A percentile compares a stretch with the other conserved stretches of the same genome.
Evolutionary conservation across 2,888 invertebrate species (phyloP).

Genomic region (Rapana venosa): DNA sequence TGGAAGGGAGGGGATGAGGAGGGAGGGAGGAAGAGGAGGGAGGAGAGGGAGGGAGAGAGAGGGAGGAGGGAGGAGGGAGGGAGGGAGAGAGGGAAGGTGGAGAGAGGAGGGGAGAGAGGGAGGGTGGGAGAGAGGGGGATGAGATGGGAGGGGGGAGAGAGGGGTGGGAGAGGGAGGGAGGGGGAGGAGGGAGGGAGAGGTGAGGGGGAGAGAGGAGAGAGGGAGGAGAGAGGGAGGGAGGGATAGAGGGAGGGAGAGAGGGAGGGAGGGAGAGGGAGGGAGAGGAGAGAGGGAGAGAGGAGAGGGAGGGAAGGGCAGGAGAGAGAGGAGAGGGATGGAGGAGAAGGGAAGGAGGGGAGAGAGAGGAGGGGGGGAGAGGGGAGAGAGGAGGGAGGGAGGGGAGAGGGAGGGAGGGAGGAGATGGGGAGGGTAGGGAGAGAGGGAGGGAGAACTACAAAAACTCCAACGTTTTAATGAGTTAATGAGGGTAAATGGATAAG

Average conservation of each 20-base stretch:
- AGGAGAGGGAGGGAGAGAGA: neutral
- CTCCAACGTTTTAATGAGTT: no score
- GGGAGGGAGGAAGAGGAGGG: no score
- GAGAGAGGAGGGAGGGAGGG: neutral
- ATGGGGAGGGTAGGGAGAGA: neutral
- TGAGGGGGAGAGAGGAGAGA: neutral
- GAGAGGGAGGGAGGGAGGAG: neutral
- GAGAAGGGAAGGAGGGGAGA: neutral
- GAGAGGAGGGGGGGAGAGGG: neutral
- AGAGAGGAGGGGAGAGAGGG: neutral
- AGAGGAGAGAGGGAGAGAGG: no score
- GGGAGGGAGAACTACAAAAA: no score
- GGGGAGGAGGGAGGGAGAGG: neutral
- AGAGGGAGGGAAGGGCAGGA: no score
- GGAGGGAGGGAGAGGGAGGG: neutral
- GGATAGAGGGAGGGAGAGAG: conserved; percentile 10
- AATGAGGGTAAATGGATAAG: no score
- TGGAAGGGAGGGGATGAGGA: neutral
- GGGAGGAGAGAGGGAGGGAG: conserved; percentile 5
- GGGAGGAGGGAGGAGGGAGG: neutral
- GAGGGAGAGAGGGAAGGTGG: no score
- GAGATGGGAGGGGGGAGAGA: no score
- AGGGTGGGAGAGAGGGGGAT: neutral
- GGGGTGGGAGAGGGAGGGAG: no score
- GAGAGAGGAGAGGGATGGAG: no score